Percentiles rank a stretch among this genome's conserved stretches.
phyloP scores from a whole-genome alignment of 1,140 invertebrate species.

The Copidosoma floridanum region DNA sequence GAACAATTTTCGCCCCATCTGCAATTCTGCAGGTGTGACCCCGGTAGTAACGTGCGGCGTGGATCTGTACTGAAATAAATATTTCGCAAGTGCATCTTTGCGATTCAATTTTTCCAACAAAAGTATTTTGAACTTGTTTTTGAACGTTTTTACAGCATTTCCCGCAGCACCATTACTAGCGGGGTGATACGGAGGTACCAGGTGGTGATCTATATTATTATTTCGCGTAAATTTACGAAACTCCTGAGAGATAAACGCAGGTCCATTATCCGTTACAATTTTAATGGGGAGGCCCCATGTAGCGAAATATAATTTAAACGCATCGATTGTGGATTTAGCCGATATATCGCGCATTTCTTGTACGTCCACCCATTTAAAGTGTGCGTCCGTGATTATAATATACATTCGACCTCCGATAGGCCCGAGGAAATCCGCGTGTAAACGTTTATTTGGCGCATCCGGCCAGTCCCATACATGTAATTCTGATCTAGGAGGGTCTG shows the following conservation, averaged over 20 bases:
- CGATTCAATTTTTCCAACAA: background rate
- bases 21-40: slow-evolving; percentile 15
- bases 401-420: slow-evolving; percentile 47
- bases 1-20: slow-evolving; percentile 1
- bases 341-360: too few relatives aligned
- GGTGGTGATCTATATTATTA: slow-evolving; percentile 25
- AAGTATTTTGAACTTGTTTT: slow-evolving; percentile 11
- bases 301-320: slow-evolving; percentile 21
- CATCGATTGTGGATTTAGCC: too few relatives aligned
- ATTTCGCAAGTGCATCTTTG: too few relatives aligned
- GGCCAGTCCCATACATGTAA: slow-evolving; percentile 43
- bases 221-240: slow-evolving; percentile 27
- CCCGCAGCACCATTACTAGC: background rate
- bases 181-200: slow-evolving; percentile 26
- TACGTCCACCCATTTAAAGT: slow-evolving; percentile 51
- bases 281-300: slow-evolving; percentile 28
- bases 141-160: slow-evolving; percentile 17
- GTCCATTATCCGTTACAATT: slow-evolving; percentile 30
- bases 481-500: slow-evolving; percentile 32
- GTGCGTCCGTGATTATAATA: slow-evolving; percentile 50
- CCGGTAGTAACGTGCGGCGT: slow-evolving; percentile 21
- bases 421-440: slow-evolving; percentile 58
- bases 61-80: slow-evolving; percentile 8
- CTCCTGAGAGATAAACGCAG: slow-evolving; percentile 26
- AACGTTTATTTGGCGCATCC: slow-evolving; percentile 47